Evolutionary conservation across 2,888 invertebrate species (phyloP), one percentile per base, ranked within the genome.

Genomic region (Polymixis flavicincta): DNA sequence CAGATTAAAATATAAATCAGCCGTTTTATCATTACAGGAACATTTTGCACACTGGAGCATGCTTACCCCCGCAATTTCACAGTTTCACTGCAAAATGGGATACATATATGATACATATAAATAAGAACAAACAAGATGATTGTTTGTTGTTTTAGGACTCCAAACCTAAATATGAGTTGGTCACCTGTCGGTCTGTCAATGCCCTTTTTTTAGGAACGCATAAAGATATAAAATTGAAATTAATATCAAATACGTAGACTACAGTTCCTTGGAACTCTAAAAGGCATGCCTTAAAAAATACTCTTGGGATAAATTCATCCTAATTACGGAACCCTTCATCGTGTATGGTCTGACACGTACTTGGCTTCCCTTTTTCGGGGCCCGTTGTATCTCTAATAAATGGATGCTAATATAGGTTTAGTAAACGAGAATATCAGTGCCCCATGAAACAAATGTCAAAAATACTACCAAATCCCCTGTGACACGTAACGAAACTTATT

Each of bases 341-440:
- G 6, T 55, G 54, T 13, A 13, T n/a, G 13, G 54, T 55, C 28
- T 5, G 9, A 28, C 19, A 57, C 8, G 28, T n/a, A n/a, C 17
- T 28, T 6, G 22, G 48, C 19, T 2, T 2, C 2, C 8, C 25
- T 25, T 25, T 25, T 55, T 55, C 25, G 14, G 13, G 14, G 7
- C 25, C 25, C 37, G 9, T 9, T 37, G 14, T 4, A 32, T n/a
- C 14, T 50, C 9, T 52, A 2, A 11, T n/a, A 17, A 17, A 17
- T 48, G 2, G 6, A 52, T 19, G 25, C 6, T 57, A n/a, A n/a
- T n/a, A n/a, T n/a, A 22, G 1, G 32, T 19, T 9, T 32, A 17
- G 1, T 37, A 11, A 65, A 50, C 64, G 71, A 80, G 82, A 84
- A 63, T 76, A 64, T 60, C 57, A 32, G 57, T 60, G 52, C 8